A percentile compares a stretch with the other conserved stretches of the same genome.
These are phyloP conservation scores for Girardia tigrina DNA, from an alignment of 2,888 invertebrate genomes.

Conservation along the genomic window DNA sequence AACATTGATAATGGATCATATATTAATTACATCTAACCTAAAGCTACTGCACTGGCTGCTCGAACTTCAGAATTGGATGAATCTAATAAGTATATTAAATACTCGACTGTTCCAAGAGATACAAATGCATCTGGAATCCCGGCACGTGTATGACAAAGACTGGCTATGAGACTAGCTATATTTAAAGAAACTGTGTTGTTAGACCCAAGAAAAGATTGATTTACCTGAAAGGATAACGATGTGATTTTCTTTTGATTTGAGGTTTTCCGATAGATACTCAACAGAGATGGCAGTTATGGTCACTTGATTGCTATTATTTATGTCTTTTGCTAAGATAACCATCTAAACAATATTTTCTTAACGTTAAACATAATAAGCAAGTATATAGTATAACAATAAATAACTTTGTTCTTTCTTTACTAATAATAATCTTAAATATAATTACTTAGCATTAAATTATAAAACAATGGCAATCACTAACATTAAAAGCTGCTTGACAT, in stretches of 20 bases:
- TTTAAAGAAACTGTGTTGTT: not conserved
- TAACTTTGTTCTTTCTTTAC: no score
- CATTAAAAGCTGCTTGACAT: constrained; percentile 48
- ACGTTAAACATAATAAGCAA: no score
- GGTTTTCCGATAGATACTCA: constrained; percentile 43
- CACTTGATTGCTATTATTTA: constrained; percentile 47
- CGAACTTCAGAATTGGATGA: constrained; percentile 44
- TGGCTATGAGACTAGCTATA: constrained; percentile 41
- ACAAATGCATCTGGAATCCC: constrained; percentile 51
- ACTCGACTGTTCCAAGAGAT: constrained; percentile 45
- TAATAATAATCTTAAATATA: no score
- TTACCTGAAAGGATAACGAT: constrained; percentile 43
- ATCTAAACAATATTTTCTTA: no score
- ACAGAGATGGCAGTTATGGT: constrained; percentile 46
- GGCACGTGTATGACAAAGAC: constrained; percentile 48
- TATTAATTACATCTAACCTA: no score
- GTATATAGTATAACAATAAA: no score
- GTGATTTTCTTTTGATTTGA: constrained; percentile 44
- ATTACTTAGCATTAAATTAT: no score
- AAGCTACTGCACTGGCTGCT: constrained; percentile 44
- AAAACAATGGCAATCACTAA: constrained; percentile 35
- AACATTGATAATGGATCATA: no score
- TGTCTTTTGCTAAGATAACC: constrained; percentile 48
- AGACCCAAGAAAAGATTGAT: not conserved
- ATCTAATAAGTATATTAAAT: constrained; percentile 41